Evolutionary conservation across 2,888 invertebrate genomes (phyloP).

Genomic region (Penaeus monodon): DNA sequence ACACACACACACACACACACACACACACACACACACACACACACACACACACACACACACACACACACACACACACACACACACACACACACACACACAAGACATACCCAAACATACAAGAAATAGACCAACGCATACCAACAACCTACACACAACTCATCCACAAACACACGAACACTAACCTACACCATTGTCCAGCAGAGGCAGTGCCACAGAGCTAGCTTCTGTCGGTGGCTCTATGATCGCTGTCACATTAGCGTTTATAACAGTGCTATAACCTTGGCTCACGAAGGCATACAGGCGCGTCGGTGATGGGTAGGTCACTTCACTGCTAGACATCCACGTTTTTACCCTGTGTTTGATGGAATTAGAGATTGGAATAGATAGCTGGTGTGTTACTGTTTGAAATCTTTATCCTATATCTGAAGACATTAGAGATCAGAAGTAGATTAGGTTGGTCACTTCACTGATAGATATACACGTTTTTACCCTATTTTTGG

Average conservation of each 20-base stretch:
- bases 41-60: neutral
- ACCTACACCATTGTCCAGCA: constrained; percentile 43
- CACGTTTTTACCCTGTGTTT: constrained; percentile 32
- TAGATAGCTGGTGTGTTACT: no score
- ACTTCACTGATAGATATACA: constrained; percentile 19
- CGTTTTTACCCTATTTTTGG: constrained; percentile 15
- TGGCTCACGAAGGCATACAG: constrained; percentile 39
- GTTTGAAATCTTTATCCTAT: no score
- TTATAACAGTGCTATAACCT: constrained; percentile 33
- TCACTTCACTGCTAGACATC: constrained; percentile 20
- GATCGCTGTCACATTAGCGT: constrained; percentile 38
- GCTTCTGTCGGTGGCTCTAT: constrained; percentile 29
- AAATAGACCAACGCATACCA: neutral
- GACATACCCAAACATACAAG: no score
- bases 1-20: neutral
- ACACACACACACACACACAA: constrained; percentile 1
- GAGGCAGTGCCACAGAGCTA: constrained; percentile 13
- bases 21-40: constrained; percentile 6
- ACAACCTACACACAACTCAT: neutral
- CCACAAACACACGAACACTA: neutral
- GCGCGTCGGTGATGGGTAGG: constrained; percentile 24
- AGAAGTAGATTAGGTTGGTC: neutral
- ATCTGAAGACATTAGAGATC: no score
- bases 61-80: neutral
- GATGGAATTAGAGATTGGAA: neutral